phyloP scores from a whole-genome alignment of 64 coral and sea anemone species.

The Dendrophyllia cribrosa region DNA sequence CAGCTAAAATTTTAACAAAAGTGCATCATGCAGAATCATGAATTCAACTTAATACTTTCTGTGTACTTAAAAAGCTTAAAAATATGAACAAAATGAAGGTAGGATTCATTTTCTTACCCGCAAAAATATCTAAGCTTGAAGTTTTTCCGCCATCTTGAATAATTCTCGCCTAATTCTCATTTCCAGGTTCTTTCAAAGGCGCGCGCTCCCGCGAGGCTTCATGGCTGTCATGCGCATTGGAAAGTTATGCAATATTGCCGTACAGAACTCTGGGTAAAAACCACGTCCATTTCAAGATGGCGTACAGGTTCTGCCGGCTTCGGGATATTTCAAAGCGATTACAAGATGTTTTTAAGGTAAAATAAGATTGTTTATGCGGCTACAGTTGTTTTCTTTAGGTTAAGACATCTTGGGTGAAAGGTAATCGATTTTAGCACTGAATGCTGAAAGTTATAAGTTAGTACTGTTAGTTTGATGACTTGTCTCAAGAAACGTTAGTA shows the following conservation, averaged over 20 bases:
- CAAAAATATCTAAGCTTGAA: background rate
- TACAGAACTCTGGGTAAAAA: constrained; percentile 60
- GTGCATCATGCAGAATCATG: too few species aligned
- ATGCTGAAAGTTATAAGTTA: too few species aligned
- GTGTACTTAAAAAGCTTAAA: background rate
- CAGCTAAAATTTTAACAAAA: too few species aligned
- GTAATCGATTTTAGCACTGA: background rate
- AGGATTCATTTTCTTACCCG: background rate
- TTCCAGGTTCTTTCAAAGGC: constrained; percentile 1
- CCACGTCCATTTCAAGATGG: constrained; percentile 87
- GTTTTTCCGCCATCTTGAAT: constrained; percentile 14
- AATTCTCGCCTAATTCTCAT: background rate
- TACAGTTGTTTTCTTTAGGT: background rate
- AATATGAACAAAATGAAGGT: background rate
- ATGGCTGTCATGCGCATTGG: constrained; percentile 13
- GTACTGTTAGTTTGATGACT: too few species aligned
- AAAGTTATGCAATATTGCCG: constrained; percentile 20
- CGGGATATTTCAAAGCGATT: constrained; percentile 81
- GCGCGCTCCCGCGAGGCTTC: background rate
- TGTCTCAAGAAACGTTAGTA: too few species aligned
- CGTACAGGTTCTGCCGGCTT: constrained; percentile 76
- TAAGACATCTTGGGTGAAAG: background rate
- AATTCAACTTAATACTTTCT: too few species aligned
- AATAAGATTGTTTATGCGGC: background rate
- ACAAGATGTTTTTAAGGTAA: constrained; percentile 85